These are phyloP conservation scores for Brachionus asplanchnoidis DNA, from an alignment of 1,140 invertebrate species.

Conservation along the genomic window DNA sequence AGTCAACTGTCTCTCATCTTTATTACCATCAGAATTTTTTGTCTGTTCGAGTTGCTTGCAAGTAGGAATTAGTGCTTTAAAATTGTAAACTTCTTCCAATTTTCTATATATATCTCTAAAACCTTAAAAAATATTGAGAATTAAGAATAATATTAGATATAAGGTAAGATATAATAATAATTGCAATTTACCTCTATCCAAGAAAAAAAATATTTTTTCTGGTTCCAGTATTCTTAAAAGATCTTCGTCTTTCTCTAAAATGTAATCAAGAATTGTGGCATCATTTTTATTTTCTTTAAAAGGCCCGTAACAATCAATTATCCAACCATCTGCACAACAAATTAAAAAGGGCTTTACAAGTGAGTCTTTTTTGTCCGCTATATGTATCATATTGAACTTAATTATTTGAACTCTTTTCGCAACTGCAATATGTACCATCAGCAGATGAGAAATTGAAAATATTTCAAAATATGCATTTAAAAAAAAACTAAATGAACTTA, in stretches of 20 bases:
- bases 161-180: too few species aligned
- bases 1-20: too few species aligned
- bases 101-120: too few species aligned
- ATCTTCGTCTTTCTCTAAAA: background rate
- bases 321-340: background rate
- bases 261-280: background rate
- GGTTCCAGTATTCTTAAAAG: background rate
- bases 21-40: too few species aligned
- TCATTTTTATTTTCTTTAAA: background rate
- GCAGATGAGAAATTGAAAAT: too few species aligned
- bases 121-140: too few species aligned
- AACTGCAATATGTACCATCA: background rate
- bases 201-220: background rate
- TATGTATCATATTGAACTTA: background rate
- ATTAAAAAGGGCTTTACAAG: background rate
- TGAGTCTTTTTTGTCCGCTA: background rate
- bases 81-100: too few species aligned
- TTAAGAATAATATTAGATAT: too few species aligned
- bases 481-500: too few species aligned
- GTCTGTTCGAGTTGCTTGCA: too few species aligned
- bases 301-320: background rate
- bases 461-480: too few species aligned
- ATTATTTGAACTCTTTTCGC: background rate
- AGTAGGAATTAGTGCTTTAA: background rate
- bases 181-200: background rate